Percentiles rank a stretch among this genome's conserved stretches.
phyloP scores from a whole-genome alignment of 2,797 vertebrate species.

The Micrastur ruficollis region DNA sequence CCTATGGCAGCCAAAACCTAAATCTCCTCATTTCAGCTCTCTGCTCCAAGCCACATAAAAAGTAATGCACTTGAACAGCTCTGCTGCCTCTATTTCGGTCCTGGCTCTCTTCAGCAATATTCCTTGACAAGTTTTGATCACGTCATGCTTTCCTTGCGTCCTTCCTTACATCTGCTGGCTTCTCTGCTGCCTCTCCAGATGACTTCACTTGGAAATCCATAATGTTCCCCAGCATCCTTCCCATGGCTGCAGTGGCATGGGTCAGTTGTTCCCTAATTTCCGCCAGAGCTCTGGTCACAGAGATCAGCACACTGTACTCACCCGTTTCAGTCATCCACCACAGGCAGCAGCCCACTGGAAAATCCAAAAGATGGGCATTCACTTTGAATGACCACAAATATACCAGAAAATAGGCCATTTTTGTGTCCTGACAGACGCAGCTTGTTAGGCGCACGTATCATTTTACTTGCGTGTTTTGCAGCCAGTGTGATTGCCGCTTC shows the following conservation, averaged over 20 bases:
- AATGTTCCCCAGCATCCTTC: background rate
- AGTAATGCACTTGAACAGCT: background rate
- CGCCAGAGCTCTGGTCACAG: background rate
- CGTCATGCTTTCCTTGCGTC: background rate
- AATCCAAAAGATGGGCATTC: background rate
- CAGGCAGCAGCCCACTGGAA: background rate
- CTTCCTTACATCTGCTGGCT: background rate
- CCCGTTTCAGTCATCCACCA: background rate
- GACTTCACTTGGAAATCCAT: background rate
- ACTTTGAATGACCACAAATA: background rate
- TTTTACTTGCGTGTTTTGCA: background rate
- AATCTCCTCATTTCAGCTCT: background rate
- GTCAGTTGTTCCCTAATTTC: background rate
- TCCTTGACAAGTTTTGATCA: background rate
- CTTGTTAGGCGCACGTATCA: background rate
- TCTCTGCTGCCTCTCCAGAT: background rate
- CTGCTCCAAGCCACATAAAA: background rate
- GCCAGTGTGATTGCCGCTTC: background rate
- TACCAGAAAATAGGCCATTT: background rate
- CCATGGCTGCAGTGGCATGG: rapidly evolving
- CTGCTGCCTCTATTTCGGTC: background rate
- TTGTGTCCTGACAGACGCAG: background rate
- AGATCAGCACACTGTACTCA: background rate
- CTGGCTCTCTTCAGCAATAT: background rate
- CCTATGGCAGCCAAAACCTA: background rate